These are phyloP conservation scores for Streblospio benedicti DNA, from an alignment of 1,140 invertebrate genomes.

Conservation along the genomic window DNA sequence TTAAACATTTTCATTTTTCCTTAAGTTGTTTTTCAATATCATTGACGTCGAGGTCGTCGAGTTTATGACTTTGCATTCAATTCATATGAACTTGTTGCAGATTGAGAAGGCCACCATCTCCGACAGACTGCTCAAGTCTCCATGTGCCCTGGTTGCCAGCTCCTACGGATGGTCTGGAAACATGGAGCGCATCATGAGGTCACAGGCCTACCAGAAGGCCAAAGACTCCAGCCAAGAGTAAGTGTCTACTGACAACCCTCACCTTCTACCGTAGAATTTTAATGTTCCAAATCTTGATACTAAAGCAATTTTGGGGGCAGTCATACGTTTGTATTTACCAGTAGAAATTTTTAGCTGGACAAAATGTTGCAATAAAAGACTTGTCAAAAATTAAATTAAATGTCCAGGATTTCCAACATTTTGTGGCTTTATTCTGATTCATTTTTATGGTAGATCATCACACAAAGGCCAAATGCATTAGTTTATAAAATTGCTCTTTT, in stretches of 20 bases:
- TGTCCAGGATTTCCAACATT: too few relatives aligned
- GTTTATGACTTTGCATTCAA: too few relatives aligned
- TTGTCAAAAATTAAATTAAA: too few relatives aligned
- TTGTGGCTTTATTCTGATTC: too few relatives aligned
- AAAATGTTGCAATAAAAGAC: too few relatives aligned
- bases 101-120: constrained; percentile 78
- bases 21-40: too few relatives aligned
- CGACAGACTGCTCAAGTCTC: constrained; percentile 81
- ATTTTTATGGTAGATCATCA: too few relatives aligned
- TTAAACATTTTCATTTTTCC: too few relatives aligned
- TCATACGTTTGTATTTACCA: neutral
- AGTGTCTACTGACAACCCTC: constrained; percentile 28
- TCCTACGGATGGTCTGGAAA: constrained; percentile 97
- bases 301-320: neutral
- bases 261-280: neutral
- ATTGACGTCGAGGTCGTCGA: too few relatives aligned
- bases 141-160: constrained; percentile 91
- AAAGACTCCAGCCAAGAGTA: constrained; percentile 79
- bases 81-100: too few relatives aligned
- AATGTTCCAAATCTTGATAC: neutral
- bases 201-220: constrained; percentile 93
- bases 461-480: too few relatives aligned
- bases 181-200: constrained; percentile 92
- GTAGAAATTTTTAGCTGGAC: constrained; percentile 4
- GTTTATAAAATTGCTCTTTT: constrained; percentile 2